Evolutionary conservation across 2,888 invertebrate species (phyloP).

Genomic region (Hofmannophila pseudospretella): DNA sequence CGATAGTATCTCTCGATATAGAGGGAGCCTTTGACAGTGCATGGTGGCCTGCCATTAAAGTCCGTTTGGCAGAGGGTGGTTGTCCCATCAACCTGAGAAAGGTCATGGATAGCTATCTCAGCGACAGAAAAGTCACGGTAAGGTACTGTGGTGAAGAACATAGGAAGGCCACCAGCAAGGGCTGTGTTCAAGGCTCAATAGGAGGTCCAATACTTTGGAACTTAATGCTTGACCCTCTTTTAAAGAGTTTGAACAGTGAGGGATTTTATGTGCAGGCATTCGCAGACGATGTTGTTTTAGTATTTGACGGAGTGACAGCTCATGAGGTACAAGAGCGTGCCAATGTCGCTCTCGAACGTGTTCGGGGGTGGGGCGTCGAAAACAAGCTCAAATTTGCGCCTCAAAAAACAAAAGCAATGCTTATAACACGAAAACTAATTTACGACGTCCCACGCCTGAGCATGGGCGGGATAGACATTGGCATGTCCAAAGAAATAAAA

Average conservation of each 20-base stretch:
- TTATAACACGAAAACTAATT: background rate
- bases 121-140: background rate
- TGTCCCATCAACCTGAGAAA: background rate
- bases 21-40: background rate
- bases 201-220: constrained; percentile 11
- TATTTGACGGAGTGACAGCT: background rate
- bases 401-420: background rate
- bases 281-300: constrained; percentile 1
- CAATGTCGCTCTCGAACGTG: background rate
- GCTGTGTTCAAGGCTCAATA: constrained; percentile 8
- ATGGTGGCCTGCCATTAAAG: background rate
- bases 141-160: background rate
- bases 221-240: constrained; percentile 6
- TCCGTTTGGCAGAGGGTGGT: background rate
- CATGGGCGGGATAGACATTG: background rate
- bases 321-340: background rate
- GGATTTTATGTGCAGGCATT: background rate
- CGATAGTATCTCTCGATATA: background rate
- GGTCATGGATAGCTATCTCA: background rate
- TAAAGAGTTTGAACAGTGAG: background rate
- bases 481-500: background rate
- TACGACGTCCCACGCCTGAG: background rate
- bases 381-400: background rate
- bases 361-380: background rate
- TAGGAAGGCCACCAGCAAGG: background rate